Conservation (phyloP, 2,797 vertebrate genomes). For the Argentina silus region DNA sequence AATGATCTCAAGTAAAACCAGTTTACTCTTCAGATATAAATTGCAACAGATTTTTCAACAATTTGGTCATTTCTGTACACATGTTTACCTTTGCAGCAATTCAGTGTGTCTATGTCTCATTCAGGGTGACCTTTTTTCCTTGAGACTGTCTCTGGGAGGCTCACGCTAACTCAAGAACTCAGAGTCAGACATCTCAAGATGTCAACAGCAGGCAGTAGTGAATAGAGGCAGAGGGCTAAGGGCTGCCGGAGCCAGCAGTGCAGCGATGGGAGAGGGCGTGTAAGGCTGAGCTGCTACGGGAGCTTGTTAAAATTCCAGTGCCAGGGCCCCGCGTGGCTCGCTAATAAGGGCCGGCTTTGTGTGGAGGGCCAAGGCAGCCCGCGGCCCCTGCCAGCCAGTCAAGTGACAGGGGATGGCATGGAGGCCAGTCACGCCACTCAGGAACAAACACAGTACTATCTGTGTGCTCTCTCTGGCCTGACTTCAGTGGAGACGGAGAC, state of each 20-base stretch:
- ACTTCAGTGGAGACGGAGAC: constrained; percentile 35
- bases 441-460: constrained; percentile 60
- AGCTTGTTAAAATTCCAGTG: constrained; percentile 78
- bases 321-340: constrained; percentile 59
- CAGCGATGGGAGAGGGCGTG: constrained; percentile 50
- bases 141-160: too few relatives aligned
- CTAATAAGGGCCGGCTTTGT: constrained; percentile 73
- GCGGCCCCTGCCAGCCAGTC: constrained; percentile 57
- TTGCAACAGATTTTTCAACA: too few relatives aligned
- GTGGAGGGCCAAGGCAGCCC: constrained; percentile 49
- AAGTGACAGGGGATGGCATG: constrained; percentile 67
- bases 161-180: neutral
- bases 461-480: constrained; percentile 24
- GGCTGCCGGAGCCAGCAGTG: constrained; percentile 50
- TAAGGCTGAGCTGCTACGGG: constrained; percentile 62
- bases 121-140: neutral
- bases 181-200: constrained; percentile 36
- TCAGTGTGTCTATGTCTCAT: neutral
- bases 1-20: neutral
- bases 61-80: too few relatives aligned
- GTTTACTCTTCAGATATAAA: too few relatives aligned
- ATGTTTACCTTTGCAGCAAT: neutral
- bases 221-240: constrained; percentile 37
- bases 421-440: constrained; percentile 65
- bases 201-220: constrained; percentile 38